Percentiles rank a stretch among this genome's conserved stretches.
These are phyloP conservation scores for Amphipyra berbera DNA, from an alignment of 2,888 invertebrate genomes.

Conservation along the genomic window DNA sequence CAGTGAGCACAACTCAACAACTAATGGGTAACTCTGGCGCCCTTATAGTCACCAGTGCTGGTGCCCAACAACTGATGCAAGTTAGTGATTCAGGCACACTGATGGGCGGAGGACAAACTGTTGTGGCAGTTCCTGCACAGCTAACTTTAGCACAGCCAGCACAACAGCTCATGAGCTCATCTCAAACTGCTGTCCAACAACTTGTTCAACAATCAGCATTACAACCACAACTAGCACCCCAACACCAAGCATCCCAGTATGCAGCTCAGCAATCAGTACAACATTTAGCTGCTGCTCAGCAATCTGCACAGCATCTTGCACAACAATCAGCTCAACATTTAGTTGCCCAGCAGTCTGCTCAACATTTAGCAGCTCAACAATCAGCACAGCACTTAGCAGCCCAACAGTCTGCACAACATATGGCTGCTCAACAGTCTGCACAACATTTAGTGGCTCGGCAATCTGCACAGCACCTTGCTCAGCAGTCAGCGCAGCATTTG, in stretches of 20 bases:
- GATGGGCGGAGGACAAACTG: constrained; percentile 86
- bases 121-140: constrained; percentile 86
- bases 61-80: constrained; percentile 87
- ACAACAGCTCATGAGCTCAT: constrained; percentile 82
- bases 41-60: constrained; percentile 86
- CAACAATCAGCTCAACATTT: constrained; percentile 78
- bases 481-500: constrained; percentile 70
- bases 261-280: constrained; percentile 82
- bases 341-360: constrained; percentile 73
- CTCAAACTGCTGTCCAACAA: constrained; percentile 84
- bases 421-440: constrained; percentile 78
- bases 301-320: constrained; percentile 71
- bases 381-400: constrained; percentile 77
- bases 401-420: constrained; percentile 79
- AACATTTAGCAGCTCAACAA: constrained; percentile 75
- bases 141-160: constrained; percentile 80
- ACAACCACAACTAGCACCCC: constrained; percentile 79
- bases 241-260: constrained; percentile 82
- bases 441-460: constrained; percentile 73
- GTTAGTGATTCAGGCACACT: constrained; percentile 87
- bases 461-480: constrained; percentile 69
- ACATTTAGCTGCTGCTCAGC: constrained; percentile 77
- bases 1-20: constrained; percentile 87
- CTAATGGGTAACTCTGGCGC: constrained; percentile 85
- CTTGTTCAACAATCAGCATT: constrained; percentile 82